Conservation (phyloP, 92 coral and sea anemone genomes). For the Phymanthus crucifer region DNA sequence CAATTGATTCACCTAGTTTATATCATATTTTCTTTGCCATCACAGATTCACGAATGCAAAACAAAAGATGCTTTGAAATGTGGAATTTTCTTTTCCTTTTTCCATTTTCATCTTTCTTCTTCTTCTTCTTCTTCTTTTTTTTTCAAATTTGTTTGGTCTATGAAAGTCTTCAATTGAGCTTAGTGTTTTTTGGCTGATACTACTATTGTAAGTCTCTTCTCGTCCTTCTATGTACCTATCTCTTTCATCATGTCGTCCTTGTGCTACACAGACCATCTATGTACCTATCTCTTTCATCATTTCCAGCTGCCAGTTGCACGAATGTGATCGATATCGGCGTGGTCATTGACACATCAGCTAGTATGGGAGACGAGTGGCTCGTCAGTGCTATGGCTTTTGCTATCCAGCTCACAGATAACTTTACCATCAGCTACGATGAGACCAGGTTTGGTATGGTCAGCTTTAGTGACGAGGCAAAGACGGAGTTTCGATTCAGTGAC, state of each 20-base stretch:
- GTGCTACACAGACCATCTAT: not conserved
- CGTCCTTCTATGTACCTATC: not conserved
- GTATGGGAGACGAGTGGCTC: conserved; percentile 35
- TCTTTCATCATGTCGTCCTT: not conserved
- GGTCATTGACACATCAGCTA: conserved; percentile 26
- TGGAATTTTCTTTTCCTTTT: not conserved
- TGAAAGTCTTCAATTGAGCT: no score
- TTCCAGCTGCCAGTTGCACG: conserved; percentile 10
- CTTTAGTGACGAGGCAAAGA: conserved; percentile 26
- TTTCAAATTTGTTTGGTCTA: no score
- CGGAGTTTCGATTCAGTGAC: conserved; percentile 23
- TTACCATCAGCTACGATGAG: conserved; percentile 28
- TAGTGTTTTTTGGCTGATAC: no score
- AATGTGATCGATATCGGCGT: conserved; percentile 28
- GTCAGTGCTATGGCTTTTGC: conserved; percentile 36
- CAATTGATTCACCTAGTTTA: no score
- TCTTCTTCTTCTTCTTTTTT: no score
- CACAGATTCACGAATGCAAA: no score
- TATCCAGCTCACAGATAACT: conserved; percentile 25
- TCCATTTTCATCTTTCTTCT: not conserved
- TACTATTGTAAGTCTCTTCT: not conserved
- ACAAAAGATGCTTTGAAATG: no score
- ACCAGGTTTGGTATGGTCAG: conserved; percentile 24
- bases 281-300: not conserved
- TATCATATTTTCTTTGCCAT: no score